Evolutionary conservation across 2,888 invertebrate species (phyloP), one percentile per base, ranked within the genome.

Genomic region (Lepidocyrtinus sp.): DNA sequence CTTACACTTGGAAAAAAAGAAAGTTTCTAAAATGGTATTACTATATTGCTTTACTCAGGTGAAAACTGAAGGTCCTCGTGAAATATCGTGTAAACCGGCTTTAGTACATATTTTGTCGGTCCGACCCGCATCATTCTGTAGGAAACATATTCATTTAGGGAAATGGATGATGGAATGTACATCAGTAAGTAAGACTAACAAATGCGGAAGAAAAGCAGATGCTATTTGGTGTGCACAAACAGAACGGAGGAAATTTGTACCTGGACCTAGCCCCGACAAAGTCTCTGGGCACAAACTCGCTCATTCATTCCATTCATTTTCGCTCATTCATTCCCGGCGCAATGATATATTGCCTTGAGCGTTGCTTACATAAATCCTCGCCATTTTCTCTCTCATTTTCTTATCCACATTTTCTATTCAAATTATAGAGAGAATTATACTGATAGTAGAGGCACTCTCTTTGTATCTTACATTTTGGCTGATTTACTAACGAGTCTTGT

Each of bases 261-360:
- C 36, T 36, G 36, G 36, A 7, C 12, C 36, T 36, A 12, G 36
- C 36, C n/a, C n/a, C n/a, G n/a, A n/a, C n/a, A n/a, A n/a, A n/a
- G n/a, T n/a, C n/a, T n/a, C n/a, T n/a, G n/a, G n/a, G n/a, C n/a
- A n/a, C n/a, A n/a, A n/a, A 5, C 61, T 59, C 67, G 26, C 69
- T 75, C 75, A 68, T 70, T 76, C 70, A 70, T 75, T 68, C 62
- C 63, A 69, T 71, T 67, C 74, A 64, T 73, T 26, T 70, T 61
- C 59, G 59, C 61, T 19, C 22, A 25, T 68, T 50, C 68, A 50
- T 68, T 68, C 76, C 27, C 76, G 59, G 65, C 65, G 55, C 76
- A 77, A 71, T 77, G 76, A 77, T 77, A 77, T 77, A 77, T 77
- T 55, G 76, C 71, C 26, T 7, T 71, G 65, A 77, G 65, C 76